Evolutionary conservation across 2,888 invertebrate species (phyloP).

Genomic region (Resseliella maxima): DNA sequence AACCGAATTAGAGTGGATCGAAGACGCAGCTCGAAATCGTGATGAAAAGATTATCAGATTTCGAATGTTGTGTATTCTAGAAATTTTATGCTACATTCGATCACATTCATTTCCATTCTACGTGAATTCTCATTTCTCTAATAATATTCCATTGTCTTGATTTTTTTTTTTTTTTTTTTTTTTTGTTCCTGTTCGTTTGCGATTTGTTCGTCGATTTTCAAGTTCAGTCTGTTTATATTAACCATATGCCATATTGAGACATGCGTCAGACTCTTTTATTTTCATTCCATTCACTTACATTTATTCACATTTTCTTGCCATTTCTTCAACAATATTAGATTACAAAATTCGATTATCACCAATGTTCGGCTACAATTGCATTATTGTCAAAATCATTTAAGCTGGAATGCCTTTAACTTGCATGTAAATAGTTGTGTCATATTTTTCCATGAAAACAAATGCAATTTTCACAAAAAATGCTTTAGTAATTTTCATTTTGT

Average conservation of each 20-base stretch:
- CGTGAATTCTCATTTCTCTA: not conserved
- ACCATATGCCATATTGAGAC: not conserved
- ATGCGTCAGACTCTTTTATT: not conserved
- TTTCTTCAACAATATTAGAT: not conserved
- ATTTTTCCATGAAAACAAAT: not conserved
- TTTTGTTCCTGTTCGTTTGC: too few species aligned
- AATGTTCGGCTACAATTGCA: not conserved
- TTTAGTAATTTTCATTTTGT: too few species aligned
- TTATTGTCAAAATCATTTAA: not conserved
- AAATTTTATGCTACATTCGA: conserved; percentile 1
- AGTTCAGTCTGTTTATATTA: not conserved
- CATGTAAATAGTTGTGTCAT: not conserved
- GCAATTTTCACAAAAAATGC: too few species aligned
- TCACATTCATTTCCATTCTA: conserved; percentile 32
- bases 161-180: not conserved
- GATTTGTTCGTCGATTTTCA: too few species aligned
- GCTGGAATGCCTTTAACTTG: not conserved
- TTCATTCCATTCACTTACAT: not conserved
- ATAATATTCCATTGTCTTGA: not conserved
- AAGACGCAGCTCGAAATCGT: not conserved
- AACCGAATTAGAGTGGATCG: not conserved
- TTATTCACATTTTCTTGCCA: not conserved
- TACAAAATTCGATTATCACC: not conserved
- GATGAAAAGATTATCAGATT: conserved; percentile 50
- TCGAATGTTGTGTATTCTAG: not conserved